Evolutionary conservation across 2,888 invertebrate genomes (phyloP), one percentile per base, ranked within the genome.

Genomic region (Drosophila kambysellisi): DNA sequence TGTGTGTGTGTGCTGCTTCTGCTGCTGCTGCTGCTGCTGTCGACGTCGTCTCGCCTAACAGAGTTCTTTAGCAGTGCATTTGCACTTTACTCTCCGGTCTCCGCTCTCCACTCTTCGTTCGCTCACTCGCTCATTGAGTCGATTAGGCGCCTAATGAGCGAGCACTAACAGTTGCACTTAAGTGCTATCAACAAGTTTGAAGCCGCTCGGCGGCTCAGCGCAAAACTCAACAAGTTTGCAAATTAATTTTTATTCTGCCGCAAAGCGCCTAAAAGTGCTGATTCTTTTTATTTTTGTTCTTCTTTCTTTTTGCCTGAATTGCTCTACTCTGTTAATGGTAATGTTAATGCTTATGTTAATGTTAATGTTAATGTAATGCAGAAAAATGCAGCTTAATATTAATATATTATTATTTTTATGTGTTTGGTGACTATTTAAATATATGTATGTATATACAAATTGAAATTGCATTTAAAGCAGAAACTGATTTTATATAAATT

Each of bases 131-230:
- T 70, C 64, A 51, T 33, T 57, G 71, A 75, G 82, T 74, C 83
- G 74, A 82, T 82, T 82, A 86, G 87, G 83, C 77, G 77, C 81
- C 81, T 82, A 82, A 82, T 82, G 81, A 83, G 83, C 74, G 62
- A 61, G 74, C 81, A 70, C 69, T 72, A 80, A 83, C 81, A 66
- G 71, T 81, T 81, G 81, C 81, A 80, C 78, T 79, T 59, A 56
- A 76, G 76, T 60, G 70, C 53, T 39, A 65, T 56, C 71, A 70
- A 62, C 70, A 71, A 71, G 63, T 71, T 71, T 71, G 51, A 62
- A 62, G 52, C 53, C 33, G 20, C 43, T 29, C 60, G 54, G 39
- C 60, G 54, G 39, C 29, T 57, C 51, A 37, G 37, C 30, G n/a
- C 43, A 39, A 29, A 70, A 43, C 50, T 54, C 75, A 75, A 75